Evolutionary conservation across 2,888 invertebrate genomes (phyloP).

Genomic region (Polydesmus complanatus): DNA sequence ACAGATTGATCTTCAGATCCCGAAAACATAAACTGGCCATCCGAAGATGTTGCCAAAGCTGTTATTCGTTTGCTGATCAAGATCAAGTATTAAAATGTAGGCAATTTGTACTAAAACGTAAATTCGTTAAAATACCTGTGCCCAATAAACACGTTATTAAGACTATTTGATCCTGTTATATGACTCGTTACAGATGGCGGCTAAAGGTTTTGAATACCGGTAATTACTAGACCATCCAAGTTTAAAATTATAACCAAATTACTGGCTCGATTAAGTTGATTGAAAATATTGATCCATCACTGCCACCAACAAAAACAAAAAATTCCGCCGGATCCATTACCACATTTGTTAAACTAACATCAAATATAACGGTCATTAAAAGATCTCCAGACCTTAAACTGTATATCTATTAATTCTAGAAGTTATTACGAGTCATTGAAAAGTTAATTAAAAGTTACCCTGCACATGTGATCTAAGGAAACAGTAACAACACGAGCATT

Average conservation of each 20-base stretch:
- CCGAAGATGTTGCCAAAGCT: slow-evolving; percentile 54
- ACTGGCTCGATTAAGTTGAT: slow-evolving; percentile 49
- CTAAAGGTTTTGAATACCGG: not conserved
- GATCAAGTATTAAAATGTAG: not conserved
- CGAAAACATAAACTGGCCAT: slow-evolving; percentile 56
- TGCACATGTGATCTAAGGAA: slow-evolving; percentile 68
- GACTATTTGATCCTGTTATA: not conserved
- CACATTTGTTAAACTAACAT: slow-evolving; percentile 52
- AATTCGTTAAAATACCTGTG: slow-evolving; percentile 39
- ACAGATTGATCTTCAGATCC: slow-evolving; percentile 60
- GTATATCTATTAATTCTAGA: slow-evolving; percentile 40
- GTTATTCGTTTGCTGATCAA: slow-evolving; percentile 44
- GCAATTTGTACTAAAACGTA: slow-evolving; percentile 21
- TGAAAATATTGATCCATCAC: slow-evolving; percentile 50
- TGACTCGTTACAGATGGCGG: not conserved
- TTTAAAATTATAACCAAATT: slow-evolving; percentile 46
- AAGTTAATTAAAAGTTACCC: slow-evolving; percentile 30
- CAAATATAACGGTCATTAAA: slow-evolving; percentile 58
- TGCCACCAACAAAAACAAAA: slow-evolving; percentile 57
- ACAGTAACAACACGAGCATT: slow-evolving; percentile 57
- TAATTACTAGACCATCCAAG: slow-evolving; percentile 28
- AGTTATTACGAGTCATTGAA: not conserved
- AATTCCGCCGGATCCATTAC: slow-evolving; percentile 54
- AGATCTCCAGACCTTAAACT: slow-evolving; percentile 53
- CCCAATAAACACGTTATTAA: slow-evolving; percentile 43